Evolutionary conservation across 2,113 vertebrate species (phyloP), one percentile per base, ranked within the genome.

Genomic region (Leiothrix lutea): DNA sequence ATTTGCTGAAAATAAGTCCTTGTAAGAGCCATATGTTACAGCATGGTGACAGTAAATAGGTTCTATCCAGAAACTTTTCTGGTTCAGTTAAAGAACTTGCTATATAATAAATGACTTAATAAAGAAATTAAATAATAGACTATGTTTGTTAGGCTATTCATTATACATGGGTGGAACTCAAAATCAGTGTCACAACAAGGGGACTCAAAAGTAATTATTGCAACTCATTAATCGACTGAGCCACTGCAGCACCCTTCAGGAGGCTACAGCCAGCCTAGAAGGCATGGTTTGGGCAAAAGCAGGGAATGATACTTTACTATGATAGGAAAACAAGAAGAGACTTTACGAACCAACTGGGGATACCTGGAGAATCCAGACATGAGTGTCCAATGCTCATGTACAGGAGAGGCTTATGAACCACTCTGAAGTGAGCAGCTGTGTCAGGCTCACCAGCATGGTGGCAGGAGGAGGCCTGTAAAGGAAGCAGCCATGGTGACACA

Each of bases 71-170:
- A 66, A 92, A 56, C 26, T 56, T 91, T 66, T 58, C 47, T 91
- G 84, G 47, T 81, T 56, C 42, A 56, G 81, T 67, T 90, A 47
- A 85, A 88, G 66, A 88, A 61, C 14, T 61, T 91, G 11, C n/a
- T n/a, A n/a, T n/a, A n/a, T n/a, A 89, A 92, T 47, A 88, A 79
- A 85, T 82, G 4, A 81, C 48, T 81, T 94, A 85, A 89, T 91
- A 91, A 91, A 95, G 72, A 53, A 33, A 79, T 75, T 4, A 74
- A 89, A 54, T 58, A 84, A 75, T 81, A 29, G 5, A 16, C 8
- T 35, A 0, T 82, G 29, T 74, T 84, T 89, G 73, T 79, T 71
- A 75, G 81, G 24, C 44, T 91, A 16, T 74, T 92, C 70, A 47
- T 89, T 89, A 71, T 60, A 56, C 5, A 40, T n/a, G 53, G 12